Percentiles rank a stretch among this genome's conserved stretches.
These are phyloP conservation scores for Platycnemis pennipes DNA, from an alignment of 2,888 invertebrate species.

Conservation along the genomic window DNA sequence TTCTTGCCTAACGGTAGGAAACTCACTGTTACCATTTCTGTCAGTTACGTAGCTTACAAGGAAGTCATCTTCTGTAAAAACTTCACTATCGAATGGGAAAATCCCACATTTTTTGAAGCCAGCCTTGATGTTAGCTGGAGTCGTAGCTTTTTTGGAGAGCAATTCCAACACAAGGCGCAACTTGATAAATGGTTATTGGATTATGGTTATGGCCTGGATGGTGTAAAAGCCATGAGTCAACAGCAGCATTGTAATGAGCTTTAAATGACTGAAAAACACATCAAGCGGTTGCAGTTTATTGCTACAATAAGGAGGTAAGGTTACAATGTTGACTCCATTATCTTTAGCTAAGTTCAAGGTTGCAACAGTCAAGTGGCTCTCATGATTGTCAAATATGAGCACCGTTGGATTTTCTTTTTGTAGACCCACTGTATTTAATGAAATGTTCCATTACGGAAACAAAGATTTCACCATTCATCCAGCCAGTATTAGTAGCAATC, in stretches of 20 bases:
- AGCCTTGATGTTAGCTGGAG: slow-evolving; percentile 76
- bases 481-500: too few species aligned
- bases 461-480: too few species aligned
- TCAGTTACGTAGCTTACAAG: slow-evolving; percentile 73
- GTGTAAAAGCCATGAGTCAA: slow-evolving; percentile 76
- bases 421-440: too few species aligned
- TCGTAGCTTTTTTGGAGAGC: slow-evolving; percentile 75
- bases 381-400: too few species aligned
- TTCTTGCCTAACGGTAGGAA: neutral
- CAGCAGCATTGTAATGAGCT: too few species aligned
- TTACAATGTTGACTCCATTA: slow-evolving; percentile 74
- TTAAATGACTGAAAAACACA: slow-evolving; percentile 75
- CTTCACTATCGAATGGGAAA: slow-evolving; percentile 75
- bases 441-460: too few species aligned
- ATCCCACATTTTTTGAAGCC: slow-evolving; percentile 75
- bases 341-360: too few species aligned
- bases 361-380: too few species aligned
- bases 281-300: slow-evolving; percentile 75
- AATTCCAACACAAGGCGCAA: slow-evolving; percentile 74
- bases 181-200: slow-evolving; percentile 77
- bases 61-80: slow-evolving; percentile 75
- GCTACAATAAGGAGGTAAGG: too few species aligned
- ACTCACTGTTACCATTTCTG: slow-evolving; percentile 42
- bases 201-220: slow-evolving; percentile 78
- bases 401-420: too few species aligned